Percentiles rank a stretch among this genome's conserved stretches.
These are phyloP conservation scores for Noctua comes DNA, from an alignment of 2,888 invertebrate genomes.

Conservation along the genomic window DNA sequence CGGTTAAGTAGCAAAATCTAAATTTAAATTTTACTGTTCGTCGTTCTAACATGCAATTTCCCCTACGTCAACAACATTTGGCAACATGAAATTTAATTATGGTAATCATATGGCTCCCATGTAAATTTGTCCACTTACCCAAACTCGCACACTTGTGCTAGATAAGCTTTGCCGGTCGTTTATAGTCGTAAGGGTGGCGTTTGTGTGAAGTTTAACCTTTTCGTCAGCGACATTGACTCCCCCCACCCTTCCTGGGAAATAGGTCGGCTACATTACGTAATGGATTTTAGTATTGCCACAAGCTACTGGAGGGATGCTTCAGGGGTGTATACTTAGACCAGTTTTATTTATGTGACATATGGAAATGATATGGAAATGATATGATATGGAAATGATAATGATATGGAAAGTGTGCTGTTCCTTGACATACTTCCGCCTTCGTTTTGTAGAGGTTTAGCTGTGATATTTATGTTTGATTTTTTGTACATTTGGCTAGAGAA, in stretches of 20 bases:
- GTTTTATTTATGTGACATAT: constrained; percentile 65
- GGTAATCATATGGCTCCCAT: constrained; percentile 66
- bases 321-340: constrained; percentile 62
- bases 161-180: constrained; percentile 68
- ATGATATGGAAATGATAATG: too few relatives aligned
- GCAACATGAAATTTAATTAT: constrained; percentile 63
- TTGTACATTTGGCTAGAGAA: not conserved
- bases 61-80: constrained; percentile 44
- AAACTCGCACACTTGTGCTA: constrained; percentile 67
- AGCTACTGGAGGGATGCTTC: constrained; percentile 68
- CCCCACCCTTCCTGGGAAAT: constrained; percentile 70
- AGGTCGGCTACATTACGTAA: constrained; percentile 81
- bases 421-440: constrained; percentile 9
- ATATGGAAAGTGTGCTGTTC: constrained; percentile 37
- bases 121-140: constrained; percentile 71
- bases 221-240: constrained; percentile 70
- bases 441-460: constrained; percentile 10
- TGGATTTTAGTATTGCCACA: constrained; percentile 73
- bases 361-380: too few relatives aligned
- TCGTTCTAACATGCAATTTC: constrained; percentile 34
- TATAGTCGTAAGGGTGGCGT: constrained; percentile 69
- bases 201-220: constrained; percentile 81
- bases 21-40: constrained; percentile 15
- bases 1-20: constrained; percentile 18
- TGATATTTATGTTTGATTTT: constrained; percentile 9